phyloP scores from a whole-genome alignment of 1,140 invertebrate genomes.

The Drosophila virilis region DNA sequence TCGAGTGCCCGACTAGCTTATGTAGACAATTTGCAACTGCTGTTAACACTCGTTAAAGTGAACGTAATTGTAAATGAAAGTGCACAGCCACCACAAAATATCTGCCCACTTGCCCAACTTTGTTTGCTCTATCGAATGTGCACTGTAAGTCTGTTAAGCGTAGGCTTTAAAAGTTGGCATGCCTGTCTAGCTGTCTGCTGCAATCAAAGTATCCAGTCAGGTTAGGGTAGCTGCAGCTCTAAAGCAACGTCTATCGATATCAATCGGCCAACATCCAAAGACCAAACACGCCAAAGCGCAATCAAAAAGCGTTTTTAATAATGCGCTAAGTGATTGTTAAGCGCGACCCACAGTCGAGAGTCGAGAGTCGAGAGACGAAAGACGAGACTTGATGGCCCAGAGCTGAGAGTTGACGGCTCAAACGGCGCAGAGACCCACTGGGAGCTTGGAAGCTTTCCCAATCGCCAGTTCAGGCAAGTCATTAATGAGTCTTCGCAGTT shows the following conservation, averaged over 20 bases:
- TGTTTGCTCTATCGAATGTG: too few relatives aligned
- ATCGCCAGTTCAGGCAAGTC: slow-evolving; percentile 32
- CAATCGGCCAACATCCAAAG: slow-evolving; percentile 33
- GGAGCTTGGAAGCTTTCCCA: slow-evolving; percentile 36
- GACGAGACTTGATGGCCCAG: slow-evolving; percentile 13
- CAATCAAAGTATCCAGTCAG: neutral
- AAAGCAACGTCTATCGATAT: slow-evolving; percentile 66
- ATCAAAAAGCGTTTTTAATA: slow-evolving; percentile 82
- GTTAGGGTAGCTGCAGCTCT: slow-evolving; percentile 6
- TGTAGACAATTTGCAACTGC: too few relatives aligned
- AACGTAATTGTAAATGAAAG: too few relatives aligned
- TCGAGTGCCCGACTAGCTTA: too few relatives aligned
- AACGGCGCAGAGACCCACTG: neutral
- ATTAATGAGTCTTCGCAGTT: slow-evolving; percentile 51
- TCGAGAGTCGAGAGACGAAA: slow-evolving; percentile 12
- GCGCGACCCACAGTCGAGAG: slow-evolving; percentile 31
- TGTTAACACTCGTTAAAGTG: too few relatives aligned
- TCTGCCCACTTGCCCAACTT: too few relatives aligned
- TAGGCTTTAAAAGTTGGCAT: too few relatives aligned
- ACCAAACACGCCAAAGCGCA: slow-evolving; percentile 71
- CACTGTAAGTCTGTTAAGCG: neutral
- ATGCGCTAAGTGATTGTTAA: slow-evolving; percentile 82
- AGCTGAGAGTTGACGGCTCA: slow-evolving; percentile 22
- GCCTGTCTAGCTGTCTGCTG: neutral
- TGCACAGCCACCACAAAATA: too few relatives aligned